phyloP scores from a whole-genome alignment of 1,140 invertebrate species.

The Magallana angulata region DNA sequence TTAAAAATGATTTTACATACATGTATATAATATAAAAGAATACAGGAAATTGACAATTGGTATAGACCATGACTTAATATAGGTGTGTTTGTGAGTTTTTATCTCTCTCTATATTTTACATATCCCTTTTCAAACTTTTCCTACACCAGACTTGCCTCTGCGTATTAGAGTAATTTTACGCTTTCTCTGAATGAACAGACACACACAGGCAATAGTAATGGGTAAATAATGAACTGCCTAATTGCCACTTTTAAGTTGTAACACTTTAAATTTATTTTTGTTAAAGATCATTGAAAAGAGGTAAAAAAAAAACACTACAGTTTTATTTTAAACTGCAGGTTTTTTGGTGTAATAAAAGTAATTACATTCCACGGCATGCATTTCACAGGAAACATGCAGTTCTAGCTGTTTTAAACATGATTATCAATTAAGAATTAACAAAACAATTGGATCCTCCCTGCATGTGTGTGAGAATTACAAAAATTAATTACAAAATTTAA shows the following conservation, averaged over 20 bases:
- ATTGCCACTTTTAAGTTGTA: slow-evolving; percentile 25
- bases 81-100: too few species aligned
- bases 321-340: neutral
- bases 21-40: too few species aligned
- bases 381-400: too few species aligned
- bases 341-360: neutral
- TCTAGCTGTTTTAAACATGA: too few species aligned
- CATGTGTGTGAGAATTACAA: too few species aligned
- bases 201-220: neutral
- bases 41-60: too few species aligned
- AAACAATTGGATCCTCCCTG: too few species aligned
- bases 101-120: too few species aligned
- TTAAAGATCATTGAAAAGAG: neutral
- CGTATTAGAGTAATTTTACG: slow-evolving; percentile 6
- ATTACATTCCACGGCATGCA: neutral
- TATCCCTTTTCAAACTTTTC: neutral
- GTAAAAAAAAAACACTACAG: neutral
- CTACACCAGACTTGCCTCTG: neutral
- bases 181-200: slow-evolving; percentile 15
- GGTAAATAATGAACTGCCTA: slow-evolving; percentile 34
- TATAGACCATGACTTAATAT: too few species aligned
- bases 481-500: too few species aligned
- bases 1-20: too few species aligned
- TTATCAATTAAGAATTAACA: too few species aligned
- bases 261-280: slow-evolving; percentile 24